A percentile compares a stretch with the other conserved stretches of the same genome.
These are phyloP conservation scores for Colistium nudipinnis DNA, from an alignment of 2,113 vertebrate species.

Conservation along the genomic window DNA sequence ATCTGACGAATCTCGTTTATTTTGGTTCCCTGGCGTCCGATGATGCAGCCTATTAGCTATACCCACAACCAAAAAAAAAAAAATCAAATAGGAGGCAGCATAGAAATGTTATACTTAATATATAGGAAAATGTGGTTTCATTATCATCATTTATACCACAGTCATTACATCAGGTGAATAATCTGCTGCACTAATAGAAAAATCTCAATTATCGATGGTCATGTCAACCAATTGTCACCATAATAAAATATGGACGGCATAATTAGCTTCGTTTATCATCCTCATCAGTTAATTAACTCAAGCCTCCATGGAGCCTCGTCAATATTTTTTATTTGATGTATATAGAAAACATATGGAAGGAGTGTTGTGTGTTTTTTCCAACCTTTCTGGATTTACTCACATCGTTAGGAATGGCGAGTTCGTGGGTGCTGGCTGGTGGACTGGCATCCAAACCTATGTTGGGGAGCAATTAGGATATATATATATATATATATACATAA, in stretches of 20 bases:
- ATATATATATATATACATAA: too few relatives aligned
- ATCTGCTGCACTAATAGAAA: conserved; percentile 3
- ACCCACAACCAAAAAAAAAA: conserved; percentile 62
- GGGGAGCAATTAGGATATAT: conserved; percentile 56
- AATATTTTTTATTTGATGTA: too few relatives aligned
- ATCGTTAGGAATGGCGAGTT: conserved; percentile 99
- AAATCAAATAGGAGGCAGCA: conserved; percentile 40
- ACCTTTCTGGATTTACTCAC: conserved; percentile 84
- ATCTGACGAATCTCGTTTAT: conserved; percentile 99
- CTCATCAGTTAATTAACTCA: too few relatives aligned
- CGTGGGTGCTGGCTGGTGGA: conserved; percentile 96
- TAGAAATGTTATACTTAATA: conserved; percentile 12
- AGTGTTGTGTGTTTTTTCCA: too few relatives aligned
- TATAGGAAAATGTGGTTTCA: neutral
- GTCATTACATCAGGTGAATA: neutral
- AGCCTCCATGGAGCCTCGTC: too few relatives aligned
- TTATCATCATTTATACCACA: too few relatives aligned
- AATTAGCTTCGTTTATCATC: too few relatives aligned
- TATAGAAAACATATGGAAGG: too few relatives aligned
- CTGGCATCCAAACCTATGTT: conserved; percentile 94
- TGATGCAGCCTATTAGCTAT: conserved; percentile 99
- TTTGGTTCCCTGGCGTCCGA: conserved; percentile 99
- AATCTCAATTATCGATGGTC: neutral
- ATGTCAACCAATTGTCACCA: neutral
- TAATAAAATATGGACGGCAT: too few relatives aligned